Conservation (phyloP, 2,888 invertebrate genomes). For the Lamproptera curius region DNA sequence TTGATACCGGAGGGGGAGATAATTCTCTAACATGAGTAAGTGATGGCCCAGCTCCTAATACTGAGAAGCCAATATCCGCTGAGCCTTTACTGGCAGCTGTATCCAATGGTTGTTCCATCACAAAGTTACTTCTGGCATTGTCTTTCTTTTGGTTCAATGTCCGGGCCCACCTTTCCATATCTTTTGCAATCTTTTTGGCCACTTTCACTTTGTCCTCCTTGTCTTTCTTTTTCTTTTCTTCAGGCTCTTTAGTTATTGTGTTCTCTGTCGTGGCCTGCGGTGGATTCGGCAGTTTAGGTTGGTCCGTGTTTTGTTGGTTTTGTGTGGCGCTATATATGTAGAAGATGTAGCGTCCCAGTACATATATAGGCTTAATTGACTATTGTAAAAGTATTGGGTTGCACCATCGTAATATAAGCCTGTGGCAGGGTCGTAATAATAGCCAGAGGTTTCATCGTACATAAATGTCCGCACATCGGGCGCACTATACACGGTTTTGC, state of each 20-base stretch:
- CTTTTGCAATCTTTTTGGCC: conserved; percentile 97
- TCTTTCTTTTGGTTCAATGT: conserved; percentile 98
- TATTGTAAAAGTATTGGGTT: conserved; percentile 97
- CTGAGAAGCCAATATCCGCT: conserved; percentile 95
- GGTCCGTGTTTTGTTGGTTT: conserved; percentile 54
- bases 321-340: conserved; percentile 79
- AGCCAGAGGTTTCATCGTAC: conserved; percentile 96
- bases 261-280: conserved; percentile 47
- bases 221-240: conserved; percentile 83
- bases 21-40: conserved; percentile 56
- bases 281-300: conserved; percentile 48
- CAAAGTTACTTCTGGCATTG: conserved; percentile 64
- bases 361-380: conserved; percentile 92
- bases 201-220: conserved; percentile 97
- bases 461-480: conserved; percentile 96
- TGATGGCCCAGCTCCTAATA: conserved; percentile 85
- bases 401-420: conserved; percentile 97
- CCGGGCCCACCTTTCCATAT: conserved; percentile 93
- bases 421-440: conserved; percentile 95
- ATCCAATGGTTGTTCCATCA: conserved; percentile 66
- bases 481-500: conserved; percentile 82
- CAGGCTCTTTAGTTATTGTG: conserved; percentile 57
- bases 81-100: conserved; percentile 82
- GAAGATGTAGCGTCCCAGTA: conserved; percentile 93
- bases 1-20: conserved; percentile 49